phyloP scores from a whole-genome alignment of 2,888 invertebrate genomes.

The Drosophila limbata region DNA sequence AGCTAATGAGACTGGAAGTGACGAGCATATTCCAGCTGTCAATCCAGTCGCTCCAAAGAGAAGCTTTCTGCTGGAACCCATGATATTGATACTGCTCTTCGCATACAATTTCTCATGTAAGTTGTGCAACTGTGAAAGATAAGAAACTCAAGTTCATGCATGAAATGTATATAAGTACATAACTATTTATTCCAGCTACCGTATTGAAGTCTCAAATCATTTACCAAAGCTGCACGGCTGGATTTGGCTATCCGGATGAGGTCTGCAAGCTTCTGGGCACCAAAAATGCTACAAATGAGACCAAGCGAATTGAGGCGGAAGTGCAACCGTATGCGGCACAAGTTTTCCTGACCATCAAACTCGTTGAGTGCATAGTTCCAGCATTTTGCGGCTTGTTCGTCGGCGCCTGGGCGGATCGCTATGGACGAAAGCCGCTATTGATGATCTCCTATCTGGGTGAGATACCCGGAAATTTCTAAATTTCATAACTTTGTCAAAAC shows the following conservation, averaged over 20 bases:
- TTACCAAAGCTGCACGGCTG: slow-evolving; percentile 89
- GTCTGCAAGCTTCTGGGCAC: slow-evolving; percentile 86
- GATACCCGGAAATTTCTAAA: too few relatives aligned
- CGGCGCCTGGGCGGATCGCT: slow-evolving; percentile 92
- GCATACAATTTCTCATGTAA: slow-evolving; percentile 83
- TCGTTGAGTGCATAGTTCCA: slow-evolving; percentile 88
- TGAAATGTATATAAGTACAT: neutral
- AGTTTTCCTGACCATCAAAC: slow-evolving; percentile 87
- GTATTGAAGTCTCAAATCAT: slow-evolving; percentile 89
- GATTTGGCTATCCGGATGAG: slow-evolving; percentile 86
- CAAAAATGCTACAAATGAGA: slow-evolving; percentile 86
- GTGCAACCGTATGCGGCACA: slow-evolving; percentile 89
- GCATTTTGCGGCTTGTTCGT: slow-evolving; percentile 89
- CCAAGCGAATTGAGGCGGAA: slow-evolving; percentile 85
- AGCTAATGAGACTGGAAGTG: slow-evolving; percentile 4
- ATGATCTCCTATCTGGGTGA: slow-evolving; percentile 88
- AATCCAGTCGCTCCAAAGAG: slow-evolving; percentile 8
- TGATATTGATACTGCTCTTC: slow-evolving; percentile 80
- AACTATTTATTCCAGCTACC: slow-evolving; percentile 68
- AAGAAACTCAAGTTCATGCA: neutral
- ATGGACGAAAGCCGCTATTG: slow-evolving; percentile 90
- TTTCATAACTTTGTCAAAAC: neutral
- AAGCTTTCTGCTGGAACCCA: slow-evolving; percentile 75
- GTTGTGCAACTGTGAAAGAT: neutral
- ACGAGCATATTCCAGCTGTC: neutral